phyloP scores from a whole-genome alignment of 2,888 invertebrate genomes.

The Creontiades dilutus region DNA sequence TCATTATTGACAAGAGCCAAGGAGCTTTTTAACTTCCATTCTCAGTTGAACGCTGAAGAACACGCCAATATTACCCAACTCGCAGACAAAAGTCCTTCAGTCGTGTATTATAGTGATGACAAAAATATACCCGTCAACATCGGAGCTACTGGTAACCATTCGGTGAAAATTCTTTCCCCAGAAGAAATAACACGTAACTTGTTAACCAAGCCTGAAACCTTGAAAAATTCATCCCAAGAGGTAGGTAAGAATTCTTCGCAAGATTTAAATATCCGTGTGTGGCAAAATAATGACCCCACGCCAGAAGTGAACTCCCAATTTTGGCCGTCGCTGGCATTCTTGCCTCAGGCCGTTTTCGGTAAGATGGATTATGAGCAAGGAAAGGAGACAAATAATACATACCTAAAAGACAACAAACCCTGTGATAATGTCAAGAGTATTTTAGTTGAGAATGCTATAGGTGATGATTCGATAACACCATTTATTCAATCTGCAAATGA shows the following conservation, averaged over 20 bases:
- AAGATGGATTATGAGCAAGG: neutral
- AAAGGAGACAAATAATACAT: neutral
- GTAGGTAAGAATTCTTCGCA: neutral
- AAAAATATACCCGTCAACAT: neutral
- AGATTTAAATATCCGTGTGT: neutral
- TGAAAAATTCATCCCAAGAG: neutral
- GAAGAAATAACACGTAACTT: neutral
- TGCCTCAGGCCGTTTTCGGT: neutral
- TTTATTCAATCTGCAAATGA: neutral
- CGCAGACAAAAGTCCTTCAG: neutral
- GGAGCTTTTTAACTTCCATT: neutral
- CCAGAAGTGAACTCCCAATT: neutral
- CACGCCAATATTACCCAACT: neutral
- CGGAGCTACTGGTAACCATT: neutral
- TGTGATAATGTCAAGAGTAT: neutral
- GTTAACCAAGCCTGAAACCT: neutral
- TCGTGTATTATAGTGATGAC: neutral
- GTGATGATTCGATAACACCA: neutral
- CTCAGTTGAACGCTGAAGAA: neutral
- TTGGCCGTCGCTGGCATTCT: neutral
- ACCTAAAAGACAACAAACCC: neutral
- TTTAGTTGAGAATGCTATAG: neutral
- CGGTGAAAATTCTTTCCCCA: neutral
- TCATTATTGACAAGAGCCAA: neutral
- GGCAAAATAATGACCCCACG: neutral